Conservation (phyloP, 2,888 invertebrate species). For the Phengaris alcon region DNA sequence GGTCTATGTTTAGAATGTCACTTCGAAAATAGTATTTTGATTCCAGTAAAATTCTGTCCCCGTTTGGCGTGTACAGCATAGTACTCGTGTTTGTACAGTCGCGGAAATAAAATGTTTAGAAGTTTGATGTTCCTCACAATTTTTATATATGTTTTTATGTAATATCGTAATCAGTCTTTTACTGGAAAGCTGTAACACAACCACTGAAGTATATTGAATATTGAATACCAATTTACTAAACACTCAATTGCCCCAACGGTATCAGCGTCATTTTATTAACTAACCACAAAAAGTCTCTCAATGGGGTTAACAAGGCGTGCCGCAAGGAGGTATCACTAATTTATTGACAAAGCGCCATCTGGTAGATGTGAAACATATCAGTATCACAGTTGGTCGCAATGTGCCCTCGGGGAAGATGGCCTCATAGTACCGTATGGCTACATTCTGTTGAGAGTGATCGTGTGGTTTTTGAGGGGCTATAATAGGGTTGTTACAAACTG, state of each 20-base stretch:
- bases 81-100: no score
- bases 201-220: no score
- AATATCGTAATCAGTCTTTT: no score
- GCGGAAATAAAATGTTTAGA: no score
- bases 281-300: background rate
- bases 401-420: slow-evolving; percentile 50
- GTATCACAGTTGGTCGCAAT: slow-evolving; percentile 60
- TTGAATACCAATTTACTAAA: background rate
- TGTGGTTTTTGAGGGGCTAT: background rate
- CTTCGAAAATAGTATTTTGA: no score
- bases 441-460: background rate
- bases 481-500: no score
- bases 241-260: background rate
- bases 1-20: no score
- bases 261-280: background rate
- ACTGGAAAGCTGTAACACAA: no score
- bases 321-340: slow-evolving; percentile 33
- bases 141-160: no score
- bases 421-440: background rate
- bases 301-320: background rate
- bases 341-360: slow-evolving; percentile 40
- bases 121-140: no score
- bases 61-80: no score
- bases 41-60: no score
- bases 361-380: slow-evolving; percentile 51